Evolutionary conservation across 2,113 vertebrate species (phyloP), one percentile per base, ranked within the genome.

Genomic region (Sphaerodactylus townsendi): DNA sequence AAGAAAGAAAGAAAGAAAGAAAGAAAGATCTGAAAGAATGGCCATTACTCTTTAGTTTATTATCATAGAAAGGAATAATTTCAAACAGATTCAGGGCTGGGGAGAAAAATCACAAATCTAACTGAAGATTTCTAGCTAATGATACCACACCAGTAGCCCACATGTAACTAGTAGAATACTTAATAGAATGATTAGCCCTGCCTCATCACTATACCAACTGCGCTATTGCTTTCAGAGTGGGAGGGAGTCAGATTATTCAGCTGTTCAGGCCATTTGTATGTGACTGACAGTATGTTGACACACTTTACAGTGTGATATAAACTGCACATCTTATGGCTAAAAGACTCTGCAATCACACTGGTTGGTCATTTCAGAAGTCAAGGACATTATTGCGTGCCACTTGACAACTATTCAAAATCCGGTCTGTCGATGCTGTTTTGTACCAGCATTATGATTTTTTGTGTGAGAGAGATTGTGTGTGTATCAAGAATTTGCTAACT

Each of bases 401-500:
- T 30, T 88, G 77, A 87, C 65, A 82, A 70, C 41, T 70, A 2
- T 82, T 87, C 77, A 68, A 48, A 77, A 79, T 77, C 82, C 59
- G 56, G 56, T 56, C 74, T 74, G 35, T 30, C 33, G 15, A 44
- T 23, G 59, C 7, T 80, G 19, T 17, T 87, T 68, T 82, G 39
- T 33, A 85, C 66, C 79, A 85, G 79, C 68, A 75, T 15, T 48
- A 21, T 33, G 28, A 3, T 3, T 21, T 35, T 53, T 33, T 37
- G 71, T 46, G 56, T 35, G 6, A 33, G 8, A 25, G 30, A 33
- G 56, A 75, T 14, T 66, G 56, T 75, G 44, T 68, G 33, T 68
- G 4, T 68, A 3, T 68, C 75, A 77, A 86, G 81, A 86, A 71
- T 89, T 93, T 93, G 46, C 56, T 91, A 89, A 89, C 87, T 93